Percentiles rank a stretch among this genome's conserved stretches.
phyloP scores from a whole-genome alignment of 2,888 invertebrate species.

The Hololepta plana region DNA sequence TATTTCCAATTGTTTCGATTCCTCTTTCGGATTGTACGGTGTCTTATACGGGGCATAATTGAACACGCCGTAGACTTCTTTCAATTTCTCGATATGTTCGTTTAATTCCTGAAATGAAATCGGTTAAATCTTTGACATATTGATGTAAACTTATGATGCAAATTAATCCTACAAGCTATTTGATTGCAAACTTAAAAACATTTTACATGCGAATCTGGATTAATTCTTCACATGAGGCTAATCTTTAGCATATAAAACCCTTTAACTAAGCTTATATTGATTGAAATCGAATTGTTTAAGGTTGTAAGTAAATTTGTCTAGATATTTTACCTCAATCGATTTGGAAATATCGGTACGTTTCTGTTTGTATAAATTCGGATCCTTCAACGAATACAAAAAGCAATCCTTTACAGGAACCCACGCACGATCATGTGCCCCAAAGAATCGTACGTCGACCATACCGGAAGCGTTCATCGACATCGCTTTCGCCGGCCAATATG shows the following conservation, averaged over 20 bases:
- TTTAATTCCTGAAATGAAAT: conserved; percentile 44
- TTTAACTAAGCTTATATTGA: conserved; percentile 5
- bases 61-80: conserved; percentile 51
- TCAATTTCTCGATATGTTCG: conserved; percentile 54
- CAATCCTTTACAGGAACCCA: conserved; percentile 78
- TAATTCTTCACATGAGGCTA: conserved; percentile 2
- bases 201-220: too few species aligned
- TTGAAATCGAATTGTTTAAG: conserved; percentile 2
- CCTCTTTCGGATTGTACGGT: conserved; percentile 42
- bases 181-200: too few species aligned
- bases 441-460: conserved; percentile 79
- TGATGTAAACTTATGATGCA: too few species aligned
- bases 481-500: conserved; percentile 94
- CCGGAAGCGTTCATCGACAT: conserved; percentile 48
- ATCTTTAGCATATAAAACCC: conserved; percentile 1
- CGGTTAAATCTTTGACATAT: conserved; percentile 1
- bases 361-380: conserved; percentile 45
- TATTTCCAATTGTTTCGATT: conserved; percentile 40
- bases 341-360: conserved; percentile 38
- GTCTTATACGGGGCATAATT: conserved; percentile 54
- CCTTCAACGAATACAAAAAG: conserved; percentile 61
- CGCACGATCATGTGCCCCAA: conserved; percentile 87
- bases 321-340: conserved; percentile 38
- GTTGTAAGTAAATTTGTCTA: too few species aligned
- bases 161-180: too few species aligned